Conservation (phyloP, 2,797 vertebrate species). For the Gambusia yucatana region DNA sequence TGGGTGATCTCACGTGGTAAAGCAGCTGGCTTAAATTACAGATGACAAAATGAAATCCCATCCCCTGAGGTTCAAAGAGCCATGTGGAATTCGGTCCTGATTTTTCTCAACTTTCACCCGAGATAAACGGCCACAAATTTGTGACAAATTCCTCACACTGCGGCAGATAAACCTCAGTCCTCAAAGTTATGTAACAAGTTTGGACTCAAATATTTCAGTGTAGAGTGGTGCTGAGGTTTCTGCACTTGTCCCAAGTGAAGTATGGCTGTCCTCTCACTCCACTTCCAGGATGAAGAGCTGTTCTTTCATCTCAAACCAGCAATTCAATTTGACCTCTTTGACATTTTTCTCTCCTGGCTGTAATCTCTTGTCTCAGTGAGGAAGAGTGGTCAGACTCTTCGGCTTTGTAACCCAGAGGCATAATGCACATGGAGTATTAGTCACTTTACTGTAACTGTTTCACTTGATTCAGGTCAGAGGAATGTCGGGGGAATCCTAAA, state of each 20-base stretch:
- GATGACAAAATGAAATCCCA: slow-evolving; percentile 43
- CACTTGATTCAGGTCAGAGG: not conserved
- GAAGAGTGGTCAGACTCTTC: slow-evolving; percentile 23
- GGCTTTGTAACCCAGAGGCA: slow-evolving; percentile 8
- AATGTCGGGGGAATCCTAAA: not conserved
- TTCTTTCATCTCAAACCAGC: slow-evolving; percentile 55
- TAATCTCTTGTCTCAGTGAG: slow-evolving; percentile 39
- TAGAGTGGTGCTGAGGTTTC: slow-evolving; percentile 11
- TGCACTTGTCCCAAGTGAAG: slow-evolving; percentile 11
- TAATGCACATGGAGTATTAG: not conserved
- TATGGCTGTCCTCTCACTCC: slow-evolving; percentile 4
- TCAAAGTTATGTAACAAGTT: slow-evolving; percentile 20
- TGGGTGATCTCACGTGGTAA: slow-evolving; percentile 28
- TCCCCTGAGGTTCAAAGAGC: slow-evolving; percentile 15
- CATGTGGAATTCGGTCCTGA: slow-evolving; percentile 15
- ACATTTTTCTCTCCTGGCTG: slow-evolving; percentile 57
- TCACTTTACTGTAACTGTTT: not conserved
- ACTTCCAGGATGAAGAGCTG: slow-evolving; percentile 38
- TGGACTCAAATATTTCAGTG: slow-evolving; percentile 13
- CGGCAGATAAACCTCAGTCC: slow-evolving; percentile 38
- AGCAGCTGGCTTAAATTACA: slow-evolving; percentile 24
- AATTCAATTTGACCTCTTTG: slow-evolving; percentile 37
- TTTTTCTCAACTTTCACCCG: slow-evolving; percentile 17
- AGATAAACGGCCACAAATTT: slow-evolving; percentile 13
- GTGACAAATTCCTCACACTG: slow-evolving; percentile 53